Base-by-base conservation (phyloP, 2,113 vertebrate species). In the Recurvirostra avosetta region DNA sequence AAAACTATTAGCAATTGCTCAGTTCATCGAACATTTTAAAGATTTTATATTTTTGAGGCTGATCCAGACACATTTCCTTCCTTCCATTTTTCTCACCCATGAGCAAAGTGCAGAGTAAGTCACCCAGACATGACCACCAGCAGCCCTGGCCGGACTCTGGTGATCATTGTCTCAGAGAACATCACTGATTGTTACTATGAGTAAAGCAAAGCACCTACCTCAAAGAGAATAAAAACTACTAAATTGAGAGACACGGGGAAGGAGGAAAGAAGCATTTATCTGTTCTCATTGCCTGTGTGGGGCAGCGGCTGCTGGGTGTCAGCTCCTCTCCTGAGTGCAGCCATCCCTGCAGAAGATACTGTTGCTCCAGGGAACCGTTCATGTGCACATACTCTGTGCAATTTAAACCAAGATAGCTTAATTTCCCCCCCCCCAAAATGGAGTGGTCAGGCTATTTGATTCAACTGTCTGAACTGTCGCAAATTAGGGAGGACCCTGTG, bases 71-170 rank as follows among this genome's bases (percentile, higher is more conserved):
- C 3, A 6, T 77, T 62, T 75, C 29, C 53, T 75, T 43, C n/a
- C 32, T 78, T 75, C 34, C 9, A 6, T 25, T 72, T 78, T 72
- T 32, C n/a, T 56, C 66, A 52, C 7, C 29, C 22, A 22, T 1
- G 16, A 63, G n/a, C 21, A 15, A 88, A 41, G 43, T 12, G 20
- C 32, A 74, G 52, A 36, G 53, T 71, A 45, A 15, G 41, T 18
- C 70, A 49, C 27, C 26, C 8, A 32, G 61, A 27, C 2, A 1
- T 3, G 11, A 41, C 13, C 50, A 83, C 12, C 50, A 47, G 41
- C 67, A 50, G n/a, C 49, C 22, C 49, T 2, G 3, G 41, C 29
- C 3, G 3, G 32, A 30, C n/a, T 29, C 12, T 0, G 29, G 13
- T n/a, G 23, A 36, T 36, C 15, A 0, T 22, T 22, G 3, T 4